Base-by-base conservation (phyloP, 1,140 invertebrate genomes). In the Drosophila nigrodunni region DNA sequence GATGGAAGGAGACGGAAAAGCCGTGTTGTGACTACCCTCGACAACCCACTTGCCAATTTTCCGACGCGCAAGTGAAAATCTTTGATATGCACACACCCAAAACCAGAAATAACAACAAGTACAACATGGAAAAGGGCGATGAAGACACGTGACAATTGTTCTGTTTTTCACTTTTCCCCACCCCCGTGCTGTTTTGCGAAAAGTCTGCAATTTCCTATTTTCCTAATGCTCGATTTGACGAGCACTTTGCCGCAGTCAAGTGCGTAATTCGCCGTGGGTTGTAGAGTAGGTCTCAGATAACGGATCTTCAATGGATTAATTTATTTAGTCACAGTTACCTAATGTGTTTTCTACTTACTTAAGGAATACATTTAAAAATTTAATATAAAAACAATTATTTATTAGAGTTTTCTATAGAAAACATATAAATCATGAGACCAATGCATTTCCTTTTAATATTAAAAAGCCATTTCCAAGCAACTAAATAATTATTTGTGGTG, bases 141-240 rank as follows among this genome's bases (percentile, higher is more conserved):
- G 39, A 47, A 50, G 78, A 89, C 85, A 89, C 85, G 85, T 89
- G 85, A 89, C 85, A 83, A 77, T 89, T 89, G 80, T 88, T 70
- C 65, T 73, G 70, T 72, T 67, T 77, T 73, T 52, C 58, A 35
- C 30, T 52, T 41, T 47, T 49, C n/a, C 25, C 5, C 35, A 7
- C 9, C 39, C 47, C 13, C 0, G 7, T 54, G 8, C 9, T 43
- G 7, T 61, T 34, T 25, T 70, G 67, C 52, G 68, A 74, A 68
- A 79, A 74, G 34, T 72, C 73, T 64, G 66, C 61, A 70, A 77
- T 85, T 81, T 88, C 21, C 82, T 65, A 69, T 86, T 81, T 78
- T 47, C 60, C 60, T 21, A 35, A 47, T 37, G 55, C 61, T 62
- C 60, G 77, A 73, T 74, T 70, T 76, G 49, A 50, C 30, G 50